Base-by-base conservation (phyloP, 2,797 vertebrate species). In the Ambastaia sidthimunki region DNA sequence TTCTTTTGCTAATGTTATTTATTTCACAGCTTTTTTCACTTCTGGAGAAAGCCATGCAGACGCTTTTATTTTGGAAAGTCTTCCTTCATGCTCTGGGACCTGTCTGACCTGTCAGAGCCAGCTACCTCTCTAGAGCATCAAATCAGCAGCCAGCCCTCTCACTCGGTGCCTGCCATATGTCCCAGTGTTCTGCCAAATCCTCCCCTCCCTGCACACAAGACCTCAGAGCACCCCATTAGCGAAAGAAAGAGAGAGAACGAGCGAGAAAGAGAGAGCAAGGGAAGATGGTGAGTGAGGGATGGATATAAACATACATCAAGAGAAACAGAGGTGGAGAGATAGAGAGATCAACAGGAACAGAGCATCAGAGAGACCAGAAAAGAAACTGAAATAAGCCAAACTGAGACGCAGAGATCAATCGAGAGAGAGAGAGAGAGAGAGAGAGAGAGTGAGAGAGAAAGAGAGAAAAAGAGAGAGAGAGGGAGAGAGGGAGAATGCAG, bases 101-200 rank as follows among this genome's bases (percentile, higher is more conserved):
- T 71, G 68, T 78, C 68, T 59, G 76, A 78, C 65, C 78, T 81
- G 78, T 83, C 81, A 83, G 65, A 84, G 70, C 80, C 34, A 84
- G 78, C 83, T 76, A 67, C 85, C 69, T 76, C 79, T 80, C 85
- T 57, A 57, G 74, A 83, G 79, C 83, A 86, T 84, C 81, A 86
- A 79, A 85, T 79, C 83, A 78, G 81, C 78, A 81, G 65, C 68
- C 68, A 77, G 76, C 75, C 78, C 78, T 79, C 76, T 69, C 78
- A 77, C 83, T 71, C 81, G 76, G 83, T 82, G 79, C 76, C 60
- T 79, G 78, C 85, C 85, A 86, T 86, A 86, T 86, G 85, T 84
- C 81, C 76, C 74, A 78, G 63, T 81, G 81, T 83, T 79, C 83
- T 86, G 85, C 85, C 85, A 86, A 83, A 70, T 78, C 71, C 72